Evolutionary conservation across 2,797 vertebrate species (phyloP).

Genomic region (Apogon talboti): DNA sequence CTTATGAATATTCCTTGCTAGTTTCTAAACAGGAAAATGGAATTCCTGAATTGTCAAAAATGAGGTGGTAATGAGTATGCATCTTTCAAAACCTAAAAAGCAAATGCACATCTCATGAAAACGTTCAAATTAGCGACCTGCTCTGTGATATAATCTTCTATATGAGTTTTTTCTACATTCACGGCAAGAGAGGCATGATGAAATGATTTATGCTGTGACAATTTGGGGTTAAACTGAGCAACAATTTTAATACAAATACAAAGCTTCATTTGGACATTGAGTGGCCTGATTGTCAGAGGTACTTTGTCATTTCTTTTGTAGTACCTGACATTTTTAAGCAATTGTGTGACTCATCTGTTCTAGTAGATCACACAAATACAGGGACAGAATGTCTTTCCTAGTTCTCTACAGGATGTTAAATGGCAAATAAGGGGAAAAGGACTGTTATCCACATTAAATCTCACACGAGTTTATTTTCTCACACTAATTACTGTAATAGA

Average conservation of each 20-base stretch:
- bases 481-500: slow-evolving; percentile 7
- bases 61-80: slow-evolving; percentile 18
- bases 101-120: slow-evolving; percentile 15
- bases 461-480: slow-evolving; percentile 11
- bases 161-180: background rate
- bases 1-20: slow-evolving; percentile 54
- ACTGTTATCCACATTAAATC: slow-evolving; percentile 1
- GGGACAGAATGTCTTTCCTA: slow-evolving; percentile 9
- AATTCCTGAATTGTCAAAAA: slow-evolving; percentile 25
- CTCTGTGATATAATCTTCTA: background rate
- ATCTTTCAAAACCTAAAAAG: slow-evolving; percentile 1
- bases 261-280: slow-evolving; percentile 15
- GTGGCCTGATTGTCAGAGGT: background rate
- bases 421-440: background rate
- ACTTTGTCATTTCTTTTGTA: slow-evolving; percentile 27
- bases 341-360: slow-evolving; percentile 28
- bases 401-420: background rate
- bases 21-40: slow-evolving; percentile 34
- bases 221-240: background rate
- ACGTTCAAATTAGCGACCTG: background rate
- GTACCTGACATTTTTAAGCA: slow-evolving; percentile 43
- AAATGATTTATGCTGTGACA: background rate
- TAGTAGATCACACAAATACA: slow-evolving; percentile 21
- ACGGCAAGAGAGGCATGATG: background rate
- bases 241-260: background rate